These are phyloP conservation scores for Mesorhabditis spiculigera DNA, from an alignment of 2,888 invertebrate species.

Conservation along the genomic window DNA sequence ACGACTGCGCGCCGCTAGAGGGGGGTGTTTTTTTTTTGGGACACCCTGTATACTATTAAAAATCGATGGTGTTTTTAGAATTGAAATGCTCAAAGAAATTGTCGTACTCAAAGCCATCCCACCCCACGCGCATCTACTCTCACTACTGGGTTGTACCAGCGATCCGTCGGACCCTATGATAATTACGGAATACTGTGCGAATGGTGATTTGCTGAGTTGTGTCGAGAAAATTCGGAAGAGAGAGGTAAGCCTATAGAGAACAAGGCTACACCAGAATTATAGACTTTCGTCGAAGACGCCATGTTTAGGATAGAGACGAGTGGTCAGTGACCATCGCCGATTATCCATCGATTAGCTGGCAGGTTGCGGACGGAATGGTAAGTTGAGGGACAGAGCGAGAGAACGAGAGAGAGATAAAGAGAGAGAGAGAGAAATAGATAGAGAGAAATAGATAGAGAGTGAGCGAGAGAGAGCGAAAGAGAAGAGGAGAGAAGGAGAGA, in stretches of 20 bases:
- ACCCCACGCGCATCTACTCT: no score
- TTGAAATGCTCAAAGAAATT: no score
- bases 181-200: constrained; percentile 8
- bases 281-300: not conserved
- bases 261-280: not conserved
- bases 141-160: no score
- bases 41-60: no score
- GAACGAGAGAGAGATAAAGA: not conserved
- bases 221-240: not conserved
- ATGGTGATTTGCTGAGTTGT: constrained; percentile 11
- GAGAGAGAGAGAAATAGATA: not conserved
- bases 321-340: no score
- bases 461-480: not conserved
- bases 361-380: not conserved
- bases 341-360: constrained; percentile 5
- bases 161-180: no score
- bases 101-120: no score
- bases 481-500: not conserved
- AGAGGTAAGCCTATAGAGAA: not conserved
- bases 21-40: no score
- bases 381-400: not conserved
- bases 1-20: no score
- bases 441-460: not conserved
- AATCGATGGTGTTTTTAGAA: no score
- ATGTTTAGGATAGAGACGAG: no score